phyloP scores from a whole-genome alignment of 2,888 invertebrate genomes.

The Nyleta sp. region DNA sequence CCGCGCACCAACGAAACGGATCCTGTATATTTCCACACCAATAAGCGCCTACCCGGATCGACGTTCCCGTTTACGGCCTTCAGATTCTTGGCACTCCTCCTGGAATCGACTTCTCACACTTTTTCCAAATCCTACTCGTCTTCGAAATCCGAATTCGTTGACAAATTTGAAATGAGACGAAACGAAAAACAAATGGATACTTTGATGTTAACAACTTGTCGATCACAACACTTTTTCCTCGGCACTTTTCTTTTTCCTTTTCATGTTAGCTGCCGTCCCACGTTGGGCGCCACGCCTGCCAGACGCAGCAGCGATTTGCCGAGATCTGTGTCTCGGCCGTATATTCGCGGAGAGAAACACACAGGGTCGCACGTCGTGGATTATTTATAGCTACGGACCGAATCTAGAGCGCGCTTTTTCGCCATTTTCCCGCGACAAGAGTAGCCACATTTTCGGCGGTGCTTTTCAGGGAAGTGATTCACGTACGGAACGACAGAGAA shows the following conservation, averaged over 20 bases:
- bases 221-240: constrained; percentile 32
- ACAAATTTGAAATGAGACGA: neutral
- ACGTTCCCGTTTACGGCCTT: constrained; percentile 54
- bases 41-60: constrained; percentile 41
- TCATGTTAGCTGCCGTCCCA: constrained; percentile 48
- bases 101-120: constrained; percentile 43
- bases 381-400: constrained; percentile 58
- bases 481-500: no score
- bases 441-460: no score
- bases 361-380: constrained; percentile 59
- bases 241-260: constrained; percentile 53
- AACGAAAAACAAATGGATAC: neutral
- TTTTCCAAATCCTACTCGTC: neutral
- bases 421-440: constrained; percentile 26
- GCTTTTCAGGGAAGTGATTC: no score
- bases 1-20: constrained; percentile 21
- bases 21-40: neutral
- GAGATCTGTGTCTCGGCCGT: constrained; percentile 64
- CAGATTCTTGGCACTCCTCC: constrained; percentile 56
- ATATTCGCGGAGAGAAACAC: constrained; percentile 62
- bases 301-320: constrained; percentile 62
- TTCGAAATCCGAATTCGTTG: neutral
- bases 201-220: neutral
- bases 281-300: constrained; percentile 59
- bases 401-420: constrained; percentile 66